phyloP scores from a whole-genome alignment of 2,113 vertebrate species.

The Cochlearius cochlearius region DNA sequence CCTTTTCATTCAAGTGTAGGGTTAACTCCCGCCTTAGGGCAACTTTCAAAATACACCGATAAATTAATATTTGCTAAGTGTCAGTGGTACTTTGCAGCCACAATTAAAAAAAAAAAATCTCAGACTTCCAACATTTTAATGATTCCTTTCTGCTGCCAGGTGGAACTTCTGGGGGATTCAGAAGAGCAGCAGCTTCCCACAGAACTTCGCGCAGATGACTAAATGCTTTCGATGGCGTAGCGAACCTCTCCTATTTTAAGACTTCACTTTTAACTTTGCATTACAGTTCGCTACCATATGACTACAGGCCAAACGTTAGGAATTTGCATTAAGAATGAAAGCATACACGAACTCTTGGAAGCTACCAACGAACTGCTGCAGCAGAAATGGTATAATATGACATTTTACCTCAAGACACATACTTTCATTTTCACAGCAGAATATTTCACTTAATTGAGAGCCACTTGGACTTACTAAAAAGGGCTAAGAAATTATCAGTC shows the following conservation, averaged over 20 bases:
- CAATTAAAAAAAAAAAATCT: background rate
- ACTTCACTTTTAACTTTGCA: background rate
- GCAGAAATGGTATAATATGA: background rate
- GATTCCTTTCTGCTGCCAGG: background rate
- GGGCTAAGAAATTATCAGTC: background rate
- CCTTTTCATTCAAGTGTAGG: background rate
- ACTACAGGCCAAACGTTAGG: background rate
- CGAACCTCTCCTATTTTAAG: conserved; percentile 48
- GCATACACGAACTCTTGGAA: background rate
- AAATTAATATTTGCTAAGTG: background rate
- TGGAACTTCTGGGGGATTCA: background rate
- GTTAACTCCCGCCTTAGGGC: background rate
- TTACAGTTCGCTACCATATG: background rate
- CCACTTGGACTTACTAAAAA: background rate
- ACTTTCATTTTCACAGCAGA: background rate
- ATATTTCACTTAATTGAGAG: background rate
- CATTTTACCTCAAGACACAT: background rate
- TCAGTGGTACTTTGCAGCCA: background rate
- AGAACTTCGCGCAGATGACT: conserved; percentile 18
- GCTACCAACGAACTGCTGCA: background rate
- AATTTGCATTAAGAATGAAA: conserved; percentile 5
- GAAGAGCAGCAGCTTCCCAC: conserved; percentile 36
- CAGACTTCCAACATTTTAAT: background rate
- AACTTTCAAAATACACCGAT: background rate
- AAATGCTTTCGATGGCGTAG: conserved; percentile 8